These are phyloP conservation scores for Sarotherodon lohbergeri DNA, from an alignment of 2,113 vertebrate species.

Conservation along the genomic window DNA sequence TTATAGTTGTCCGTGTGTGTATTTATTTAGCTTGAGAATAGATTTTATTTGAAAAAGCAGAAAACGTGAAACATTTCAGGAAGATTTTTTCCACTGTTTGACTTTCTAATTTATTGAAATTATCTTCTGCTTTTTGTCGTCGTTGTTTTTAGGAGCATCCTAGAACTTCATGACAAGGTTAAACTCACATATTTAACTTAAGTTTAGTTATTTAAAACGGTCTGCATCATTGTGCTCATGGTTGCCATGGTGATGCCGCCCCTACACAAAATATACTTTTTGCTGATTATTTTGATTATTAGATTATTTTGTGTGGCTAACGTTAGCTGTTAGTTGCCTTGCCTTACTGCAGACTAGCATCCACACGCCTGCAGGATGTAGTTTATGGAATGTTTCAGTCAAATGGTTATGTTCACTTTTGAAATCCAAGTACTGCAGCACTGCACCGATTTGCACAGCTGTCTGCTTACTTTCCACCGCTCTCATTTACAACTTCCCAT, in stretches of 20 bases:
- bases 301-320: neutral
- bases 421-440: neutral
- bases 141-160: neutral
- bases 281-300: neutral
- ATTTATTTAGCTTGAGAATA: neutral
- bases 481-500: neutral
- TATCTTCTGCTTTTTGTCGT: neutral
- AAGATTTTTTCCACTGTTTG: neutral
- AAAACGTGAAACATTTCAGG: neutral
- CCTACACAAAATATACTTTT: neutral
- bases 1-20: neutral
- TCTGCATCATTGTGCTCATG: neutral
- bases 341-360: neutral
- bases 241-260: neutral
- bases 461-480: neutral
- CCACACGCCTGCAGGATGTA: neutral
- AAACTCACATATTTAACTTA: neutral
- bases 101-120: neutral
- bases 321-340: neutral
- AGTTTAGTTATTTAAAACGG: neutral
- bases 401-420: neutral
- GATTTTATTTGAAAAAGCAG: neutral
- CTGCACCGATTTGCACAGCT: neutral
- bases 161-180: neutral
- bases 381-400: neutral